A percentile compares a stretch with the other conserved stretches of the same genome.
Evolutionary conservation across 2,888 invertebrate genomes (phyloP).

Genomic region (Drosophila multiciliata): DNA sequence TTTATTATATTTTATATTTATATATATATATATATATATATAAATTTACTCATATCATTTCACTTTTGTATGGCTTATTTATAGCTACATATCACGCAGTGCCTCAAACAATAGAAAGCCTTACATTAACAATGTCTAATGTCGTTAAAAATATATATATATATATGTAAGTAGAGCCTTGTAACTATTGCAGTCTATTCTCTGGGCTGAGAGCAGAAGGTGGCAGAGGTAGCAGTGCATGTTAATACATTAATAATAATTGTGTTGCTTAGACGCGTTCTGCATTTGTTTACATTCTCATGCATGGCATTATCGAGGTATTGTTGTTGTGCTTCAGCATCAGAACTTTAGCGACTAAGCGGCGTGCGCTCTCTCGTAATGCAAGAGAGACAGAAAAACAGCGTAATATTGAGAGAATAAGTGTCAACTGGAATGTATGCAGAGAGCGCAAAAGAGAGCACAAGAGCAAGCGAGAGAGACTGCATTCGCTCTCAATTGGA

Average conservation of each 20-base stretch:
- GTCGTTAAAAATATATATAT: not conserved
- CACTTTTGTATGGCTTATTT: not conserved
- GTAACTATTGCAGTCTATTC: slow-evolving; percentile 10
- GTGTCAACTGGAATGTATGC: slow-evolving; percentile 33
- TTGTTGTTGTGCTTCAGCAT: slow-evolving; percentile 35
- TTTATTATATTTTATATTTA: not conserved
- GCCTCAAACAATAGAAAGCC: not conserved
- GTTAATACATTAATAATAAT: slow-evolving; percentile 40
- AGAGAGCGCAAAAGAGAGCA: slow-evolving; percentile 20
- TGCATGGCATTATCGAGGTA: slow-evolving; percentile 39
- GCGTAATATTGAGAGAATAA: slow-evolving; percentile 10
- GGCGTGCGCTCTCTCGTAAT: slow-evolving; percentile 7
- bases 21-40: not conserved
- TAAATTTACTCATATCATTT: not conserved
- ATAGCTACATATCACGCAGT: slow-evolving; percentile 11
- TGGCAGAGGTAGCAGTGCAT: slow-evolving; percentile 22
- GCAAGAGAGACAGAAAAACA: slow-evolving; percentile 7
- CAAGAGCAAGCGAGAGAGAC: slow-evolving; percentile 7
- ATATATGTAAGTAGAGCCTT: slow-evolving; percentile 2
- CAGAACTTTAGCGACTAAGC: slow-evolving; percentile 34
- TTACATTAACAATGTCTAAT: slow-evolving; percentile 9
- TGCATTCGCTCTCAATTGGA: slow-evolving; percentile 42
- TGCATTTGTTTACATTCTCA: slow-evolving; percentile 73
- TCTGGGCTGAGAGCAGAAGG: slow-evolving; percentile 11
- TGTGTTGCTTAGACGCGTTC: slow-evolving; percentile 27